A percentile compares a stretch with the other conserved stretches of the same genome.
Conservation (phyloP, 1,140 invertebrate genomes). For the Euschistus heros region DNA sequence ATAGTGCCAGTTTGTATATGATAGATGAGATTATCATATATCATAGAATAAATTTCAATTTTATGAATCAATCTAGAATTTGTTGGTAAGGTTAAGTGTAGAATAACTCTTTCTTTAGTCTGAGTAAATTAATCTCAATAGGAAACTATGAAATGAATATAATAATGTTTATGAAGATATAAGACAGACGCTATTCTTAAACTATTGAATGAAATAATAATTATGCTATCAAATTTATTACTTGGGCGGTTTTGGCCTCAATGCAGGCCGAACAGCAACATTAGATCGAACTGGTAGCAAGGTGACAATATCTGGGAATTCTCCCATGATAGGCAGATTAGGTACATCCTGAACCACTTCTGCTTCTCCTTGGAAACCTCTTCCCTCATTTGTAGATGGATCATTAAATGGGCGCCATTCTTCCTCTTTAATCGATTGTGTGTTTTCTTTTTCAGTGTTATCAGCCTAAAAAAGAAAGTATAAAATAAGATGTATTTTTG, state of each 20-base stretch:
- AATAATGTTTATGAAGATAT: no score
- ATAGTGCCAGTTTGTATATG: no score
- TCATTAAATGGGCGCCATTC: background rate
- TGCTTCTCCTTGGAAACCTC: conserved; percentile 22
- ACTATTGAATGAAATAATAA: background rate
- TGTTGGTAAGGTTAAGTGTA: no score
- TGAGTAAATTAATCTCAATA: no score
- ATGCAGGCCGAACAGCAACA: conserved; percentile 43
- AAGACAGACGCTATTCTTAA: no score
- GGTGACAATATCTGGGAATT: conserved; percentile 38
- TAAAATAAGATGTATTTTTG: no score
- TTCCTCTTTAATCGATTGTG: conserved; percentile 11
- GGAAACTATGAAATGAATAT: no score
- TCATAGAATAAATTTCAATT: no score
- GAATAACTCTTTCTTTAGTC: no score
- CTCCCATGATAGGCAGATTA: background rate
- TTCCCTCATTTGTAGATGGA: background rate
- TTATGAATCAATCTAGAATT: no score
- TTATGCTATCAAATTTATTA: background rate
- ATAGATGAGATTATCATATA: no score
- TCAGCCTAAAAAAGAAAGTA: no score
- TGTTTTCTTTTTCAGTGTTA: conserved; percentile 45
- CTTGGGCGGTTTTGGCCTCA: conserved; percentile 41
- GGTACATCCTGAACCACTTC: conserved; percentile 27
- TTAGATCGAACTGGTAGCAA: conserved; percentile 51